These are phyloP conservation scores for Chymomyza fuscimana DNA, from an alignment of 2,888 invertebrate species.

Conservation along the genomic window DNA sequence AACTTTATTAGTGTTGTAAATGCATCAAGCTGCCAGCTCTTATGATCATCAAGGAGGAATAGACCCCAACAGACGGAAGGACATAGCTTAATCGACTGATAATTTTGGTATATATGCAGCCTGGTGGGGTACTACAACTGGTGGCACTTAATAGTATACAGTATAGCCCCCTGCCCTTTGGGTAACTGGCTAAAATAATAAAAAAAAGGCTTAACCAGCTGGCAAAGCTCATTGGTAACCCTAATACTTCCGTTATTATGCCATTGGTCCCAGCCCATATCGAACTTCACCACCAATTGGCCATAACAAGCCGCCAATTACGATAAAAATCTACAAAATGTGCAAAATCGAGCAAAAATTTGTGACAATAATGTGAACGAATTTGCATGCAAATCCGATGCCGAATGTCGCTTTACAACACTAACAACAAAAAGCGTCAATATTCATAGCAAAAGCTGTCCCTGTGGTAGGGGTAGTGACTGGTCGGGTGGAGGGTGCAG, in stretches of 20 bases:
- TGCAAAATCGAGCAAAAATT: constrained; percentile 71
- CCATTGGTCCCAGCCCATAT: background rate
- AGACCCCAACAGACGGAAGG: no score
- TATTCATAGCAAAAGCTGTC: background rate
- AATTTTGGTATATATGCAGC: no score
- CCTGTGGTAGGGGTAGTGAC: constrained; percentile 2
- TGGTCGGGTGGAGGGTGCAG: no score
- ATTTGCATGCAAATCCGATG: constrained; percentile 67
- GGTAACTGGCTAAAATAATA: background rate
- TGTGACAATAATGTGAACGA: constrained; percentile 67
- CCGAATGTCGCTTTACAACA: background rate
- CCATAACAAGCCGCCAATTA: constrained; percentile 66
- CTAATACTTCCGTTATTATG: constrained; percentile 1
- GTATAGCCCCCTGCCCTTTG: no score
- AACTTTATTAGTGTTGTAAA: no score
- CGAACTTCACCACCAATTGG: background rate
- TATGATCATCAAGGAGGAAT: no score
- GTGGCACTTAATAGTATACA: no score
- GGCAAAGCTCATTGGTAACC: background rate
- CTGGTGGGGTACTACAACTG: no score
- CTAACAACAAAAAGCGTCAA: background rate
- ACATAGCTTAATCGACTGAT: no score
- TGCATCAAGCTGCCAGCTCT: no score
- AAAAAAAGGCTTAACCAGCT: background rate
- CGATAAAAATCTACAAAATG: constrained; percentile 70